A percentile compares a stretch with the other conserved stretches of the same genome.
phyloP scores from a whole-genome alignment of 2,888 invertebrate species.

The Apamea anceps region DNA sequence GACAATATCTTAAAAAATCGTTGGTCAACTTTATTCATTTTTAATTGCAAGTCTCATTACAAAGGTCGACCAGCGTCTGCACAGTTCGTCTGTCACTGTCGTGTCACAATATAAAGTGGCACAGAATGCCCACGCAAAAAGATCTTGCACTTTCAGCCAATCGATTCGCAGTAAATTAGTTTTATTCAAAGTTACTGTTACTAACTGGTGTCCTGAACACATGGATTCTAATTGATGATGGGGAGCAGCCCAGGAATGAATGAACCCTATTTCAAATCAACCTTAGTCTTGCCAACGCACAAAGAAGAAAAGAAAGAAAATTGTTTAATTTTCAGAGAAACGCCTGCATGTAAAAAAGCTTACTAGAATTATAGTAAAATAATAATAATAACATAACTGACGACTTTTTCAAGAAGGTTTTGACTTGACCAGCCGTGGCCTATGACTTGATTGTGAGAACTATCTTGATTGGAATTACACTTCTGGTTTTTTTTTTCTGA shows the following conservation, averaged over 20 bases:
- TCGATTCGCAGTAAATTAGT: background rate
- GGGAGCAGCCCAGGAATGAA: background rate
- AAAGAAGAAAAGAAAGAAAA: background rate
- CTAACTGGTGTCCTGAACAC: background rate
- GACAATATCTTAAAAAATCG: background rate
- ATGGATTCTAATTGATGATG: background rate
- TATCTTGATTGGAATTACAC: background rate
- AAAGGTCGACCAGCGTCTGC: background rate
- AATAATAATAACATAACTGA: background rate
- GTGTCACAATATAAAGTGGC: background rate
- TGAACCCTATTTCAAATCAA: background rate
- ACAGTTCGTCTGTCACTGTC: constrained; percentile 8
- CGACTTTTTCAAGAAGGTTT: background rate
- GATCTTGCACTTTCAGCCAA: background rate
- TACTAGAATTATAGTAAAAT: background rate
- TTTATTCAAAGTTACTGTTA: background rate
- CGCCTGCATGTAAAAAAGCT: background rate
- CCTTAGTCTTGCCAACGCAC: background rate
- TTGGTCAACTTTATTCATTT: constrained; percentile 12
- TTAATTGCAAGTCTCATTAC: constrained; percentile 39
- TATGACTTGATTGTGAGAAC: background rate
- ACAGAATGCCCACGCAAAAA: constrained; percentile 18
- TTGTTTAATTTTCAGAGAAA: background rate
- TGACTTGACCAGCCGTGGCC: background rate
- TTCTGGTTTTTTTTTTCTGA: constrained; percentile 19